Evolutionary conservation across 2,888 invertebrate genomes (phyloP).

Genomic region (Halictus quadricinctus): DNA sequence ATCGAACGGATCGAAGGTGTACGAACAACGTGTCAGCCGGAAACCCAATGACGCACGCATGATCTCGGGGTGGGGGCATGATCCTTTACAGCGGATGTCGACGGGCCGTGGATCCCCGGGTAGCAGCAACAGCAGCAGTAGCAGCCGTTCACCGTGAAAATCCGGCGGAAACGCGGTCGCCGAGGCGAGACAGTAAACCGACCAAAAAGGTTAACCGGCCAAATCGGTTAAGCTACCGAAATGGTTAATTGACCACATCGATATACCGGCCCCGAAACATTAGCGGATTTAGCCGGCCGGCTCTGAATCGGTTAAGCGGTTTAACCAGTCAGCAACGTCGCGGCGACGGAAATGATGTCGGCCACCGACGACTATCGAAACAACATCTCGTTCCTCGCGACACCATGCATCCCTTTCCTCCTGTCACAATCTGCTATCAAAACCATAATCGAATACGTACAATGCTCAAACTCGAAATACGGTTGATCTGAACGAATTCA

Average conservation of each 20-base stretch:
- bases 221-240: slow-evolving; percentile 59
- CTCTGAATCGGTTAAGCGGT: slow-evolving; percentile 57
- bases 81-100: slow-evolving; percentile 17
- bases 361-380: slow-evolving; percentile 5
- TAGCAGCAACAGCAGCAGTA: neutral
- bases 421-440: neutral
- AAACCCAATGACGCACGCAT: neutral
- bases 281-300: slow-evolving; percentile 55
- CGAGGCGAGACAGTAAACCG: slow-evolving; percentile 41
- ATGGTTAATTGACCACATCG: slow-evolving; percentile 61
- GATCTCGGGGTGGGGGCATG: neutral
- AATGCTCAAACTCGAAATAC: neutral
- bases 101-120: neutral
- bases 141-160: slow-evolving; percentile 36
- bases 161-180: slow-evolving; percentile 9
- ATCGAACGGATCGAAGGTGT: neutral
- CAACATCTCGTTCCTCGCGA: neutral
- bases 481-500: too few relatives aligned
- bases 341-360: slow-evolving; percentile 45
- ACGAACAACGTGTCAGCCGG: slow-evolving; percentile 1
- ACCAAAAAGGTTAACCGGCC: slow-evolving; percentile 55
- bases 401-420: neutral
- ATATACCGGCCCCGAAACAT: slow-evolving; percentile 52
- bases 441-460: neutral
- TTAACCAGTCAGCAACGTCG: slow-evolving; percentile 55